Percentiles rank a stretch among this genome's conserved stretches.
Evolutionary conservation across 2,888 invertebrate genomes (phyloP).

Genomic region (Meghimatium bilineatum): DNA sequence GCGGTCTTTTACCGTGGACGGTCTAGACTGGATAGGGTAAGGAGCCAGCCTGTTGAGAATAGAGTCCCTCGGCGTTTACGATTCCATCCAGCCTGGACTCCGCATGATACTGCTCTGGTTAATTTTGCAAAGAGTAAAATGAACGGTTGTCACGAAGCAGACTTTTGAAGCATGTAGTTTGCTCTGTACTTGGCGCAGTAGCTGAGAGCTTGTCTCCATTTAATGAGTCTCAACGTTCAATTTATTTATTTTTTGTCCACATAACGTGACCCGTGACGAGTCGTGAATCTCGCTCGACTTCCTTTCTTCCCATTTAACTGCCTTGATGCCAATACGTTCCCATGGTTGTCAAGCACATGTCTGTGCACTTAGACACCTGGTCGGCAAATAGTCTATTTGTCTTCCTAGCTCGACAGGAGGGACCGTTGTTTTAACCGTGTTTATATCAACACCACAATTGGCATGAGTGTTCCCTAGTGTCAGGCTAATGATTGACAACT

Average conservation of each 20-base stretch:
- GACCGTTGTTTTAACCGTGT: constrained; percentile 10
- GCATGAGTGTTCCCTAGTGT: not conserved
- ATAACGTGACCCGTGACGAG: not conserved
- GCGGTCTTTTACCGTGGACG: too few species aligned
- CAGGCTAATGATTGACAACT: constrained; percentile 19
- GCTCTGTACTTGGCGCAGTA: too few species aligned
- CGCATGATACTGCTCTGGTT: too few species aligned
- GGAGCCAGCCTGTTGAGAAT: too few species aligned
- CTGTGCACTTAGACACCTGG: not conserved
- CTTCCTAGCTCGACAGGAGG: not conserved
- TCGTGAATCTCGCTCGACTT: not conserved
- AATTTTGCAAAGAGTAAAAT: too few species aligned
- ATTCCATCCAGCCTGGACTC: too few species aligned
- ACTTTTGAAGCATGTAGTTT: too few species aligned
- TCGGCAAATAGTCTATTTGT: not conserved
- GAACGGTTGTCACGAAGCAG: too few species aligned
- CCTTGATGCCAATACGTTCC: not conserved
- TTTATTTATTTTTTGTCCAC: not conserved
- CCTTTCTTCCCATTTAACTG: too few species aligned
- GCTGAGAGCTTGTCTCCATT: not conserved
- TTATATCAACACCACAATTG: constrained; percentile 9
- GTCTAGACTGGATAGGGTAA: too few species aligned
- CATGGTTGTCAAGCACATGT: not conserved
- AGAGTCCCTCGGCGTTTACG: too few species aligned
- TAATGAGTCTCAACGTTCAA: not conserved